Conservation (phyloP, 2,888 invertebrate genomes). For the Synergus itoensis region DNA sequence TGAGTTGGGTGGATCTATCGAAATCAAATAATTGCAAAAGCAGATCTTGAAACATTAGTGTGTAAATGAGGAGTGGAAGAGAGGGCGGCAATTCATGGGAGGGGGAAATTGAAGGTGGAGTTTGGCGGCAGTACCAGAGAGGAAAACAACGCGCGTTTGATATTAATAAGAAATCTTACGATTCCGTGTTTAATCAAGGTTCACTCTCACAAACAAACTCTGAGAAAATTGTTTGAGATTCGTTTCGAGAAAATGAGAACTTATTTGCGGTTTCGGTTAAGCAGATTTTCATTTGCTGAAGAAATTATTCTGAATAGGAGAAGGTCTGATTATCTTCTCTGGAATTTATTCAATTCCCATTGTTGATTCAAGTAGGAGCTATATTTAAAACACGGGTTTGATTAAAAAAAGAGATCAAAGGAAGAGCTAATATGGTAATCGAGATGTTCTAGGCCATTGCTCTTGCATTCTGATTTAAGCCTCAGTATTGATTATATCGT, state of each 20-base stretch:
- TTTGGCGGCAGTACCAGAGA: conserved; percentile 44
- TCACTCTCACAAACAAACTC: conserved; percentile 42
- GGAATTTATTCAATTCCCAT: background rate
- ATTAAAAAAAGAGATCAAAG: background rate
- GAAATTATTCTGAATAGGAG: background rate
- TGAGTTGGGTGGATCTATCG: conserved; percentile 18
- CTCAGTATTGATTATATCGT: conserved; percentile 27
- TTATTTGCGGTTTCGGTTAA: conserved; percentile 2
- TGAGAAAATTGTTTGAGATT: conserved; percentile 33
- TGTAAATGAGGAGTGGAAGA: conserved; percentile 64
- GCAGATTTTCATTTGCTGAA: background rate
- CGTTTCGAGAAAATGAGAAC: conserved; percentile 6
- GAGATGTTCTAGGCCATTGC: background rate
- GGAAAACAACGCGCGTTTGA: conserved; percentile 61
- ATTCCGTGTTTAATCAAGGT: conserved; percentile 35
- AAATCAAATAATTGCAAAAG: conserved; percentile 50
- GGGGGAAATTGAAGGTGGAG: conserved; percentile 44
- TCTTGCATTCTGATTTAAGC: background rate
- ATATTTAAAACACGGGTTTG: background rate
- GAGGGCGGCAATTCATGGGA: conserved; percentile 44
- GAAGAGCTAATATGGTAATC: background rate
- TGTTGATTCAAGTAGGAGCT: background rate
- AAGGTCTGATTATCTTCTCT: background rate
- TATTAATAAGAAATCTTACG: conserved; percentile 68
- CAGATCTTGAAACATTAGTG: conserved; percentile 61